Evolutionary conservation across 64 coral and sea anemone species (phyloP).

Genomic region (Porites australiensis): DNA sequence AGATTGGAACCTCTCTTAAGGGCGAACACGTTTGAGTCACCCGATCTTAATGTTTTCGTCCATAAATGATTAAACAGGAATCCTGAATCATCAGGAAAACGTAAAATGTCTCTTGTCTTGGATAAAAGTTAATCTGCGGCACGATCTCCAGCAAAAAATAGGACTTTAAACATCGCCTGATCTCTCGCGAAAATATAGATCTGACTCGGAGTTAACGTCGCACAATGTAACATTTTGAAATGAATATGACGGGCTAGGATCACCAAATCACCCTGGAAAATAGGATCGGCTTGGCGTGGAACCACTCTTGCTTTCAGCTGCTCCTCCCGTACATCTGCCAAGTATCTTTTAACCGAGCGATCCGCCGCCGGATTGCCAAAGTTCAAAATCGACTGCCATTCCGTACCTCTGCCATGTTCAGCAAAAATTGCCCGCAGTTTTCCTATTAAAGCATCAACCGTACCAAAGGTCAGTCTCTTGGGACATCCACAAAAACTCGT

Average conservation of each 20-base stretch:
- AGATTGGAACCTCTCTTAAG: slow-evolving; percentile 21
- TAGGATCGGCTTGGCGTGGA: too few species aligned
- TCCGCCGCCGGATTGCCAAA: not conserved
- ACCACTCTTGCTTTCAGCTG: too few species aligned
- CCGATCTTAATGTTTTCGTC: slow-evolving; percentile 31
- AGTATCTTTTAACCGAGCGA: not conserved
- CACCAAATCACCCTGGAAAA: too few species aligned
- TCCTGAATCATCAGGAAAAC: slow-evolving; percentile 12
- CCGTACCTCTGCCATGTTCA: not conserved
- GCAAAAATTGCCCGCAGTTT: not conserved
- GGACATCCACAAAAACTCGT: too few species aligned
- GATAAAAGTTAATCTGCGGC: not conserved
- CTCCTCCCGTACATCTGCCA: not conserved
- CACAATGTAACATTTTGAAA: too few species aligned
- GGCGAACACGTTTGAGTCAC: not conserved
- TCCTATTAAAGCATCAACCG: too few species aligned
- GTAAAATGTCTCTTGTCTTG: not conserved
- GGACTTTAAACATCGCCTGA: slow-evolving; percentile 8
- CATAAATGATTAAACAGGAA: not conserved
- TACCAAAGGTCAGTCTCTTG: too few species aligned
- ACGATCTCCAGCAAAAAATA: slow-evolving; percentile 18
- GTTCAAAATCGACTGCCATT: not conserved
- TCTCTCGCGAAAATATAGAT: not conserved
- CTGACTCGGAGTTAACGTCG: too few species aligned
- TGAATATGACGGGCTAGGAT: too few species aligned